Base-by-base conservation (phyloP, 2,888 invertebrate genomes). In the Disparrhopalites patrizii region DNA sequence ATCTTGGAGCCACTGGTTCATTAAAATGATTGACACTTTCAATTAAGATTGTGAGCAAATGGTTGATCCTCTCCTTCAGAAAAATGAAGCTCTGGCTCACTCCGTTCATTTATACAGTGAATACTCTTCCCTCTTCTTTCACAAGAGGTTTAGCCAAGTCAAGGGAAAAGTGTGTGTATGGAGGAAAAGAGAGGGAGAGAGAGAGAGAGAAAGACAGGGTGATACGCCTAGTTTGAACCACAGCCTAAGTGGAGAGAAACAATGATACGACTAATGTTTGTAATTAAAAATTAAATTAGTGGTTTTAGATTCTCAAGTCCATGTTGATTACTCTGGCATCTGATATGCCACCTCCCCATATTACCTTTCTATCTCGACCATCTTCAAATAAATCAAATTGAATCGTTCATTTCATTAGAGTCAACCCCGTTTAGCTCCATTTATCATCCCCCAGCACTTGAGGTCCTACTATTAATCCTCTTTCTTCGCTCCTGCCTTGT, bases 21-120 rank as follows among this genome's bases (percentile, higher is more conserved):
- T 86, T 86, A 86, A 84, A 83, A 83, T 87, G 87, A 87, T 87
- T 87, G 87, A 86, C 87, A 86, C 83, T 84, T 87, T 86, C 87
- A 87, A 87, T 87, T 87, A 87, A 86, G 79, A 71, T 71, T 57
- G 69, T 68, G 67, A 72, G 70, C 68, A 69, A 72, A 72, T 70
- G 68, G 23, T 43, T 68, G 69, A 72, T 70, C n/a, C n/a, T n/a
- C 70, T 70, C 72, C 73, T 67, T 68, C 60, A 33, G 64, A 58
- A 56, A 40, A 62, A 54, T 23, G 52, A 40, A 62, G 18, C 20
- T 38, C 27, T 43, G 30, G 33, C 57, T 36, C 20, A 4, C 47
- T 47, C 47, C 23, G n/a, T n/a, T n/a, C n/a, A n/a, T n/a, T n/a
- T n/a, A n/a, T n/a, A n/a, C n/a, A n/a, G n/a, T n/a, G n/a, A n/a